phyloP scores from a whole-genome alignment of 2,888 invertebrate species.

The Phlogophora meticulosa region DNA sequence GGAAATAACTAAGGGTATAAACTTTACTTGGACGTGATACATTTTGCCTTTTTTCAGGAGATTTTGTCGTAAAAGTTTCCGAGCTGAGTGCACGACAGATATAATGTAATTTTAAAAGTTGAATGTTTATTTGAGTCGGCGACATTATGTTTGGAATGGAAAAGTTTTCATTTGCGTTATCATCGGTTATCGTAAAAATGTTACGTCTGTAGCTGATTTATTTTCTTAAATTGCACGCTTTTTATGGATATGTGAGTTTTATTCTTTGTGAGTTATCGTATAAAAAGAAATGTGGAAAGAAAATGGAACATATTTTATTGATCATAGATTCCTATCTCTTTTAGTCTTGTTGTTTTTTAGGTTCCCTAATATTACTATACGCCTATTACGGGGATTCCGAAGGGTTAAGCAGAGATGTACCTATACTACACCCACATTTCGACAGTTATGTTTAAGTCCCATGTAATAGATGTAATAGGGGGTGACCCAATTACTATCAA shows the following conservation, averaged over 20 bases:
- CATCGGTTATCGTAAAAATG: conserved; percentile 48
- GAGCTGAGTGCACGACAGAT: conserved; percentile 50
- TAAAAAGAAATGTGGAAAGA: conserved; percentile 19
- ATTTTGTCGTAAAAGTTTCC: conserved; percentile 55
- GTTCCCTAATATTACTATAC: too few species aligned
- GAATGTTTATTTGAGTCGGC: conserved; percentile 55
- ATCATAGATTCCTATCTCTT: too few species aligned
- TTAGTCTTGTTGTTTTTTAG: too few species aligned
- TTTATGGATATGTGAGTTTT: conserved; percentile 38
- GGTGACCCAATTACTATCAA: too few species aligned
- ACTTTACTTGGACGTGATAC: conserved; percentile 61
- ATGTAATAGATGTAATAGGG: too few species aligned
- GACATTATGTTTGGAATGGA: conserved; percentile 38
- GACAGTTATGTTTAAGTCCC: too few species aligned
- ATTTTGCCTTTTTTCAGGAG: conserved; percentile 49
- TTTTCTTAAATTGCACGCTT: conserved; percentile 12
- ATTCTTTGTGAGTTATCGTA: conserved; percentile 15
- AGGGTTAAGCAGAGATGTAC: too few species aligned
- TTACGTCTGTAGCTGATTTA: conserved; percentile 29
- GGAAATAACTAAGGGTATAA: conserved; percentile 64
- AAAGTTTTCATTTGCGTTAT: conserved; percentile 48
- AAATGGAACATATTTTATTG: conserved; percentile 16
- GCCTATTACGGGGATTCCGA: too few species aligned
- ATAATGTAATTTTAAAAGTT: conserved; percentile 64
- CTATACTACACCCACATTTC: too few species aligned